Evolutionary conservation across 1,140 invertebrate genomes (phyloP).

Genomic region (Psilanteris sp.): DNA sequence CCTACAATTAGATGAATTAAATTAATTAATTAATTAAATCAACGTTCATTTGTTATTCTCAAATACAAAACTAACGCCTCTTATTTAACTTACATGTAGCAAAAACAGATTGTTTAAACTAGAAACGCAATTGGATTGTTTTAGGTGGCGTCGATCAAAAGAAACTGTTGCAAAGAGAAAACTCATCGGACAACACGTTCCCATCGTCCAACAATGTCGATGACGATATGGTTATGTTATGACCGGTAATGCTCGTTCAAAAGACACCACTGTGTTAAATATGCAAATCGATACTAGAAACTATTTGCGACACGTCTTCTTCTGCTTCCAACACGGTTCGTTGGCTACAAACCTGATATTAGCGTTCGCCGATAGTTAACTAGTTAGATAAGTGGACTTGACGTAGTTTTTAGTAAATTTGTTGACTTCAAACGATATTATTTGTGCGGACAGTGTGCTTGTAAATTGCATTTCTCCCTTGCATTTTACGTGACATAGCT

Average conservation of each 20-base stretch:
- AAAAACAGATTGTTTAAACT: constrained; percentile 29
- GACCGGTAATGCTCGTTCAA: constrained; percentile 65
- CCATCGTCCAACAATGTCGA: constrained; percentile 77
- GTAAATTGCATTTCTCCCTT: constrained; percentile 57
- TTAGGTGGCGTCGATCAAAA: constrained; percentile 76
- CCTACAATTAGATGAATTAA: too few relatives aligned
- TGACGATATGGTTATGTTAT: constrained; percentile 80
- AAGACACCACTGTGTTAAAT: constrained; percentile 65
- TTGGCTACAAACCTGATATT: constrained; percentile 55
- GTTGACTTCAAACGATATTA: constrained; percentile 66
- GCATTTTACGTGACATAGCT: constrained; percentile 46
- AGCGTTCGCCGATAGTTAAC: constrained; percentile 65
- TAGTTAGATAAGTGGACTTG: constrained; percentile 68
- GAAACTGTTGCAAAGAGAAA: constrained; percentile 77
- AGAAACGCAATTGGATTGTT: constrained; percentile 51
- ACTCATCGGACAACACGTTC: constrained; percentile 76
- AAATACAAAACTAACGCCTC: neutral
- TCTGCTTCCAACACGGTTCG: constrained; percentile 56
- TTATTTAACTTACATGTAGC: neutral
- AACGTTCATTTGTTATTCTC: neutral
- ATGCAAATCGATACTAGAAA: constrained; percentile 63
- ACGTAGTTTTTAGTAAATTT: constrained; percentile 72
- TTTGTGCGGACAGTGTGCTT: constrained; percentile 56
- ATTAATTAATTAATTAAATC: neutral
- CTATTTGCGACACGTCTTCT: constrained; percentile 63